Evolutionary conservation across 1,140 invertebrate species (phyloP).

Genomic region (Halesus radiatus): DNA sequence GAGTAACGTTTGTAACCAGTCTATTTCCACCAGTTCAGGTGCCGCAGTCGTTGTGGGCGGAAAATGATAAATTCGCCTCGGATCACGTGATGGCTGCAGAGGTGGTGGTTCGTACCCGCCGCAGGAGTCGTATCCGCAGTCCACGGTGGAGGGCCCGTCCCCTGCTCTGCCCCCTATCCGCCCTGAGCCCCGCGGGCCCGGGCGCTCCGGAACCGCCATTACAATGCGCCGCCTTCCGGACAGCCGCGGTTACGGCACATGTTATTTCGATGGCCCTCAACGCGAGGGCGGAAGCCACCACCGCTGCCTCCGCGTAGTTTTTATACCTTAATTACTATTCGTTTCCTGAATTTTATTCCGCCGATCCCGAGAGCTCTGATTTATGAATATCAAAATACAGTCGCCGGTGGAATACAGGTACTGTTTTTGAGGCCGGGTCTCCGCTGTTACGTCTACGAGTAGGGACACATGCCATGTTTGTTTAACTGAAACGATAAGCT

Average conservation of each 20-base stretch:
- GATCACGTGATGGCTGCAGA: neutral
- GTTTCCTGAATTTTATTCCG: constrained; percentile 46
- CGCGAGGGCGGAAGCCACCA: constrained; percentile 9
- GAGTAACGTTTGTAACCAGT: too few species aligned
- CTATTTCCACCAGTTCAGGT: neutral
- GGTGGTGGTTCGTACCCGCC: too few species aligned
- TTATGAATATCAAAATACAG: neutral
- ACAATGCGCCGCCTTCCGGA: constrained; percentile 34
- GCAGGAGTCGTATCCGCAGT: too few species aligned
- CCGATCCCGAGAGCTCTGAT: constrained; percentile 8
- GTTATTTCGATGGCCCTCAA: constrained; percentile 45
- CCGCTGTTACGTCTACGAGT: too few species aligned
- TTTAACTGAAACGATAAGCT: too few species aligned
- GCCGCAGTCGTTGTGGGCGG: constrained; percentile 5
- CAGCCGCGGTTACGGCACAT: constrained; percentile 15
- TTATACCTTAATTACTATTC: constrained; percentile 23
- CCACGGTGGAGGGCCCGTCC: too few species aligned
- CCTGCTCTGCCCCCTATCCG: too few species aligned
- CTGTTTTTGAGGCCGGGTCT: too few species aligned
- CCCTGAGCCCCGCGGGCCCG: too few species aligned
- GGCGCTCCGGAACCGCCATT: neutral
- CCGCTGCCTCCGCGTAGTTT: neutral
- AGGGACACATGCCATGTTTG: too few species aligned
- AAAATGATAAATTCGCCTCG: neutral
- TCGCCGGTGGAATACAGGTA: neutral